A percentile compares a stretch with the other conserved stretches of the same genome.
Conservation (phyloP, 2,888 invertebrate species). For the Malachius bipustulatus region DNA sequence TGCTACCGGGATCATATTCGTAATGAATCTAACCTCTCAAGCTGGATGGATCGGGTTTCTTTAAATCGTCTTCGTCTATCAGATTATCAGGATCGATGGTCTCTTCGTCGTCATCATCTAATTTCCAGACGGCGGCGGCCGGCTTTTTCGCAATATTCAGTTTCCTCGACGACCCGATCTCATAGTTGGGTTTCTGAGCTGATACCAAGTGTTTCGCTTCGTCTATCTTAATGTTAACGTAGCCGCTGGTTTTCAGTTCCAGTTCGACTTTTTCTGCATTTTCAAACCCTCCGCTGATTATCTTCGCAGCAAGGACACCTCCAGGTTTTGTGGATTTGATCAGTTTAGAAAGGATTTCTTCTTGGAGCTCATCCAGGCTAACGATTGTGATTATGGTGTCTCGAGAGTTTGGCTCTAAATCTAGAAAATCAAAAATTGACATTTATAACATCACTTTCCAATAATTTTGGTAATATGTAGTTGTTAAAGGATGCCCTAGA, state of each 20-base stretch:
- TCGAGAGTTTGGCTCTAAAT: too few species aligned
- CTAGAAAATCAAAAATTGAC: too few species aligned
- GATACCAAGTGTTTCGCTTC: constrained; percentile 28
- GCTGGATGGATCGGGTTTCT: constrained; percentile 73
- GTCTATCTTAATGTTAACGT: constrained; percentile 24
- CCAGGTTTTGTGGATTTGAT: constrained; percentile 23
- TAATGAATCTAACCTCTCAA: constrained; percentile 52
- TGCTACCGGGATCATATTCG: background rate
- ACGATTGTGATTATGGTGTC: too few species aligned
- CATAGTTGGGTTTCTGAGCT: constrained; percentile 58
- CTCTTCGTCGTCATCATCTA: constrained; percentile 60
- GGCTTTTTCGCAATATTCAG: constrained; percentile 38
- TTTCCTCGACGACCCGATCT: constrained; percentile 52
- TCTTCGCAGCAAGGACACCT: constrained; percentile 22
- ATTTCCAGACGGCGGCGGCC: constrained; percentile 56
- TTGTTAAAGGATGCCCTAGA: too few species aligned
- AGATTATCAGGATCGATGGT: constrained; percentile 82
- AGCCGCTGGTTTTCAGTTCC: constrained; percentile 29
- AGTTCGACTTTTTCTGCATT: constrained; percentile 25
- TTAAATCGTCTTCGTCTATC: constrained; percentile 79
- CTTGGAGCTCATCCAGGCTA: too few species aligned
- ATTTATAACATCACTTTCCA: too few species aligned
- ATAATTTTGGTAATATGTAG: too few species aligned
- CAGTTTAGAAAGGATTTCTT: constrained; percentile 8
- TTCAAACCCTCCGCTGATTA: constrained; percentile 10